Conservation (phyloP, 1,140 invertebrate species). For the Rhyacophila brunnea region DNA sequence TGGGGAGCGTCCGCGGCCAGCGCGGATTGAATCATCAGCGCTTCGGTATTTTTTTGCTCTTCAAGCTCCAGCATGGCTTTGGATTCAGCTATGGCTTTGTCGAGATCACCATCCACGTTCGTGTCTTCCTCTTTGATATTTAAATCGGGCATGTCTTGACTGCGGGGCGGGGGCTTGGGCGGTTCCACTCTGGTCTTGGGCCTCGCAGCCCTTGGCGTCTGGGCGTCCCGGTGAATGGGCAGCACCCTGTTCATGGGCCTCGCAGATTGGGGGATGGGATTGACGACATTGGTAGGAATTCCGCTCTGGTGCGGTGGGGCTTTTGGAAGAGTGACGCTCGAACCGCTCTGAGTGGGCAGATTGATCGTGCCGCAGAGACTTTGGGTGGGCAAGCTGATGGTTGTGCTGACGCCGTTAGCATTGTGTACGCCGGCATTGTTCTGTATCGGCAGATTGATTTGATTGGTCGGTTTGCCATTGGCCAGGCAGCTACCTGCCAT, state of each 20-base stretch:
- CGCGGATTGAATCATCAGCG: conserved; percentile 16
- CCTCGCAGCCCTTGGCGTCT: conserved; percentile 41
- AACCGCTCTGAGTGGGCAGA: conserved; percentile 49
- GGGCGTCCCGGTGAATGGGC: conserved; percentile 63
- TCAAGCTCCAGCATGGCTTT: conserved; percentile 53
- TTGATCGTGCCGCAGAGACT: conserved; percentile 47
- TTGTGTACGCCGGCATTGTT: too few species aligned
- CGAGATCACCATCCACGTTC: conserved; percentile 50
- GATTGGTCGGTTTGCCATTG: conserved; percentile 40
- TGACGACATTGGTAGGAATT: conserved; percentile 67
- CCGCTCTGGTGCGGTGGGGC: conserved; percentile 59
- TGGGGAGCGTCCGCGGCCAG: not conserved
- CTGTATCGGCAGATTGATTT: conserved; percentile 47
- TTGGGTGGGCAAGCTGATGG: conserved; percentile 47
- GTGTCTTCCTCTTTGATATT: conserved; percentile 50
- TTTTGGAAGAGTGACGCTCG: conserved; percentile 60
- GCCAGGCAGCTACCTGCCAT: conserved; percentile 22
- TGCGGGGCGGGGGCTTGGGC: conserved; percentile 40
- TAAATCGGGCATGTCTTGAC: conserved; percentile 53
- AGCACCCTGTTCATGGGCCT: conserved; percentile 73
- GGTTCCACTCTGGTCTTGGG: conserved; percentile 42
- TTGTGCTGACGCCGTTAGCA: conserved; percentile 42
- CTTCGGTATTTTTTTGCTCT: conserved; percentile 47
- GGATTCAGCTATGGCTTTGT: conserved; percentile 55
- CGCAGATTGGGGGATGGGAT: conserved; percentile 59